Base-by-base conservation (phyloP, 1,140 invertebrate genomes). In the Brachionus angularis region DNA sequence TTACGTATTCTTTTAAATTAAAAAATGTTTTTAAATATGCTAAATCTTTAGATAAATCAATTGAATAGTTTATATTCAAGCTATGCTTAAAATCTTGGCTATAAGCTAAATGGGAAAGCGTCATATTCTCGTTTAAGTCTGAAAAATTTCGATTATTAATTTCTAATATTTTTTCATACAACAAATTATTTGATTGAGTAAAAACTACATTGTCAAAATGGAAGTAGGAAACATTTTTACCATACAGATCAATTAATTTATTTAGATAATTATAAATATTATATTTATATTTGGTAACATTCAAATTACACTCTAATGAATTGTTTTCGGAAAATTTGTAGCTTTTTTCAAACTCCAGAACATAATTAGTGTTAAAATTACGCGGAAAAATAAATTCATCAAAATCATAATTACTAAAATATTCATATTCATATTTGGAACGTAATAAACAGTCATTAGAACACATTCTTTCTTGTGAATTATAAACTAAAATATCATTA, bases 181-280 rank as follows among this genome's bases (percentile, higher is more conserved):
- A n/a, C n/a, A n/a, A n/a, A n/a, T n/a, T n/a, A n/a, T n/a, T n/a
- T 36, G 33, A 3, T 39, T 18, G n/a, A 8, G 7, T 2, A 58
- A 58, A 36, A 14, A 23, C 21, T 12, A 58, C 53, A 58, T 58
- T 58, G 18, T 58, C 53, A 21, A 58, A 58, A 36, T 36, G n/a
- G 39, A 36, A 58, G 25, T 42, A 58, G 23, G 12, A 18, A 16
- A 58, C 27, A 14, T 58, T 58, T n/a, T 36, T 21, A 1, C 53
- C 53, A 39, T 25, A 39, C 39, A 36, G 36, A 10, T 0, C 21
- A 23, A 16, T 34, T 23, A 58, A 39, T 0, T 18, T 36, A 16
- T 36, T 8, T n/a, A 58, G 36, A 39, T 18, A 58, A 58, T 58
- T 34, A 25, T 27, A n/a, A 36, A 58, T 58, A 2, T 25, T 27